Evolutionary conservation across 2,888 invertebrate species (phyloP), one percentile per base, ranked within the genome.

Genomic region (Tyria jacobaeae): DNA sequence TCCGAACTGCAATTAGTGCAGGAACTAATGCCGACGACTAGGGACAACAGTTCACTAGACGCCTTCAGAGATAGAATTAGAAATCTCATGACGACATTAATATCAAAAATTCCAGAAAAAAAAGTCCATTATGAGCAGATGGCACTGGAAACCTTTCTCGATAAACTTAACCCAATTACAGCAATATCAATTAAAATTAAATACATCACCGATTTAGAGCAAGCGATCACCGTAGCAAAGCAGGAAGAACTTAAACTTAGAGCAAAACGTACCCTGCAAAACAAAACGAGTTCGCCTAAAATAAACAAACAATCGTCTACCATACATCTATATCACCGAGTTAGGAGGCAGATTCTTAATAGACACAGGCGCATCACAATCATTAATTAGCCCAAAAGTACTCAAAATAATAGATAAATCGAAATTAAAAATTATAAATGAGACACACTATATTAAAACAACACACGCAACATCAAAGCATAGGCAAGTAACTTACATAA

Each of bases 371-470:
- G 75, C 75, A 0, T 73, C 74, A 7, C 71, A 70, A 25, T 73
- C 72, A 9, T 21, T 73, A 12, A 71, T 75, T 25, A 68, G 37
- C 7, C 74, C 75, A 25, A 56, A 59, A 48, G 51, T 68, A 5
- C 25, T 71, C 51, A 5, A 62, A 52, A 44, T 60, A 15, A 57
- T 58, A 10, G 25, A 60, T 14, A 17, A 44, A 47, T 1, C 27
- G 2, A 54, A 73, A 0, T 54, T 49, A 14, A 9, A 17, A 17
- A 61, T 78, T 25, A 64, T 64, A 62, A 64, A 62, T 0, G 76
- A 78, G 79, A 84, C 84, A 0, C 85, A 89, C 68, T 88, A 85
- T 1, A 76, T 91, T 12, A 84, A 83, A 75, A 88, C 87, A 62
- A 86, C 88, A 0, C 87, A 89, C 34, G 81, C 78, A 39, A 81